Conservation (phyloP, 92 coral and sea anemone genomes). For the Actinernus sp. region DNA sequence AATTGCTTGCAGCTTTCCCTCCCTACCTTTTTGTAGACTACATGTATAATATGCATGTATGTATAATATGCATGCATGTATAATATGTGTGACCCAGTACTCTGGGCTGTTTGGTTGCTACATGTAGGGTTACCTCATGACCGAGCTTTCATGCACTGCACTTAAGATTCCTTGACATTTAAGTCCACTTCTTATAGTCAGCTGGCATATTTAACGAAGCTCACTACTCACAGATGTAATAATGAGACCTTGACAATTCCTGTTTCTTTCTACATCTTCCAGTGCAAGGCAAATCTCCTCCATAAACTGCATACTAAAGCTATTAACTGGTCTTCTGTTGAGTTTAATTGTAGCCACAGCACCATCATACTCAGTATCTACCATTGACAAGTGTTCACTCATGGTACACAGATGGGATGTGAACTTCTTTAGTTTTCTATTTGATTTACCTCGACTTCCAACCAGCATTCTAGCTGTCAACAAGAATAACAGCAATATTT, state of each 20-base stretch:
- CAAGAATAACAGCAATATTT: too few relatives aligned
- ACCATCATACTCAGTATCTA: slow-evolving; percentile 63
- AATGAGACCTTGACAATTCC: slow-evolving; percentile 81
- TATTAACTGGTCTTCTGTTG: slow-evolving; percentile 88
- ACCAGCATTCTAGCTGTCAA: neutral
- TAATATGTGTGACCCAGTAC: too few relatives aligned
- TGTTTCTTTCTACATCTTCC: slow-evolving; percentile 71
- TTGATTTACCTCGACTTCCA: neutral
- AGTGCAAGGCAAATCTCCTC: slow-evolving; percentile 68
- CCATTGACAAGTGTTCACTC: slow-evolving; percentile 26
- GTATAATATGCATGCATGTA: too few relatives aligned
- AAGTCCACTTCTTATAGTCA: too few relatives aligned
- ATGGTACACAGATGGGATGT: neutral
- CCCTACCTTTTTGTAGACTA: too few relatives aligned
- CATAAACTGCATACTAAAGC: slow-evolving; percentile 83
- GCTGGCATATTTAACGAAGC: neutral
- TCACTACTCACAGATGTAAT: slow-evolving; percentile 81
- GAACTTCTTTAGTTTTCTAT: too few relatives aligned
- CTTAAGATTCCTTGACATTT: too few relatives aligned
- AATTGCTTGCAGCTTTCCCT: too few relatives aligned
- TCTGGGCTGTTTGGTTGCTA: too few relatives aligned
- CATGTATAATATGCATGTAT: too few relatives aligned
- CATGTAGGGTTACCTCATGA: too few relatives aligned
- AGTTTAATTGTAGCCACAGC: slow-evolving; percentile 65
- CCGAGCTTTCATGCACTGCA: too few relatives aligned